Base-by-base conservation (phyloP, 1,140 invertebrate genomes). In the Papilio dardanus region DNA sequence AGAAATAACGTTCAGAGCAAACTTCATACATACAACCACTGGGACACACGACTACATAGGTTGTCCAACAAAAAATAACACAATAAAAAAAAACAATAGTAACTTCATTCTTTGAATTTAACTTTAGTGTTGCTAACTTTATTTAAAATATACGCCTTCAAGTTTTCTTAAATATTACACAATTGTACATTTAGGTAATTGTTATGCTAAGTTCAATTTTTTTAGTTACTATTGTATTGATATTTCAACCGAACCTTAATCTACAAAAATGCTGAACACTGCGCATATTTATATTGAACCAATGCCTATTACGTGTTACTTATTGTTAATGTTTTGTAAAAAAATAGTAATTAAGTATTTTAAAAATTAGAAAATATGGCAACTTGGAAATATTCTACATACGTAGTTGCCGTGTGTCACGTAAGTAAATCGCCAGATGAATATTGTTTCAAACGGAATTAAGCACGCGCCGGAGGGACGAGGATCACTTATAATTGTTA, bases 401-500 rank as follows among this genome's bases (percentile, higher is more conserved):
- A 19, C 54, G 16, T 46, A 3, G 8, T 2, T 67, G 8, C 71
- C 50, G 78, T 89, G 79, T 84, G 83, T 89, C 78, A 24, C 76
- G 69, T 68, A 78, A 86, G 80, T 86, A 88, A 90, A 89, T 87
- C 83, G 85, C 85, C 86, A 93, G 88, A 91, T 93, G 90, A 89
- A 92, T 91, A 92, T 93, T 93, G 85, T 93, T 93, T 93, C 89
- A 93, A 93, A 89, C 88, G 88, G 88, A 92, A 93, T 93, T 90
- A 93, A 84, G 84, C 88, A 88, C 91, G 89, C 90, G 80, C 86
- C 82, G 79, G 77, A 80, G 86, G 84, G 85, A 86, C 78, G 80
- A 79, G 89, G 87, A 91, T 91, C 91, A 93, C 90, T 93, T 92
- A 93, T 93, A 92, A 93, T 93, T 93, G 90, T 93, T 93, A 93